Evolutionary conservation across 2,888 invertebrate genomes (phyloP).

Genomic region (Melipona bicolor): DNA sequence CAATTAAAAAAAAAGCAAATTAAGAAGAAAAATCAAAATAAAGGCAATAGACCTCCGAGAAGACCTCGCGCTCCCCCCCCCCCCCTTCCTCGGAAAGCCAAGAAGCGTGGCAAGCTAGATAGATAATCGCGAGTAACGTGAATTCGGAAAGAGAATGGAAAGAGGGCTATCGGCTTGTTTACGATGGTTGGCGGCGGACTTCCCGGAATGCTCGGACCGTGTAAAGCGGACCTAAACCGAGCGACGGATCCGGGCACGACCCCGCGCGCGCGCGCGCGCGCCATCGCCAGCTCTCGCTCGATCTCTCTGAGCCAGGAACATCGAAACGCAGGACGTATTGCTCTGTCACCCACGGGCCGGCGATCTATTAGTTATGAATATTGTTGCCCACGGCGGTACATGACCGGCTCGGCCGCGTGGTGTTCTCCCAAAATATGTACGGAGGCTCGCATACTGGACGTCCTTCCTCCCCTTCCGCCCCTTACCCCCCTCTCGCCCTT

Average conservation of each 20-base stretch:
- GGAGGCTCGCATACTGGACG: slow-evolving; percentile 62
- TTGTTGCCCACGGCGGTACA: slow-evolving; percentile 83
- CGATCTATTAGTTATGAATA: slow-evolving; percentile 84
- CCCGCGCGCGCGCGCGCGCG: slow-evolving; percentile 52
- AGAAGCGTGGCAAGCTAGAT: neutral
- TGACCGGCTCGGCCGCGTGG: slow-evolving; percentile 72
- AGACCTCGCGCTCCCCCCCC: neutral
- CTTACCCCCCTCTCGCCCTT: neutral
- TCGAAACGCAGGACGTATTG: slow-evolving; percentile 82
- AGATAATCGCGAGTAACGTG: slow-evolving; percentile 7
- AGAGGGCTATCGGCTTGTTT: slow-evolving; percentile 62
- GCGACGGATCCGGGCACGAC: slow-evolving; percentile 75
- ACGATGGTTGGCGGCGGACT: slow-evolving; percentile 67
- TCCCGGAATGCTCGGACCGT: slow-evolving; percentile 79
- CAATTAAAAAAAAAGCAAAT: neutral
- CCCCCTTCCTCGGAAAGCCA: neutral
- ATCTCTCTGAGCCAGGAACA: slow-evolving; percentile 72
- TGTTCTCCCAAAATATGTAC: slow-evolving; percentile 81
- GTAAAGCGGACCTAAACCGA: slow-evolving; percentile 71
- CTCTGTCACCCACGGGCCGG: slow-evolving; percentile 82
- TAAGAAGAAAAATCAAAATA: neutral
- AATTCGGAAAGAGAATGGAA: slow-evolving; percentile 45
- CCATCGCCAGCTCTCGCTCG: slow-evolving; percentile 54
- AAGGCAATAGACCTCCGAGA: neutral
- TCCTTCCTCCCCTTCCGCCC: slow-evolving; percentile 25